Evolutionary conservation across 1,140 invertebrate genomes (phyloP).

Genomic region (Dinoponera quadriceps): DNA sequence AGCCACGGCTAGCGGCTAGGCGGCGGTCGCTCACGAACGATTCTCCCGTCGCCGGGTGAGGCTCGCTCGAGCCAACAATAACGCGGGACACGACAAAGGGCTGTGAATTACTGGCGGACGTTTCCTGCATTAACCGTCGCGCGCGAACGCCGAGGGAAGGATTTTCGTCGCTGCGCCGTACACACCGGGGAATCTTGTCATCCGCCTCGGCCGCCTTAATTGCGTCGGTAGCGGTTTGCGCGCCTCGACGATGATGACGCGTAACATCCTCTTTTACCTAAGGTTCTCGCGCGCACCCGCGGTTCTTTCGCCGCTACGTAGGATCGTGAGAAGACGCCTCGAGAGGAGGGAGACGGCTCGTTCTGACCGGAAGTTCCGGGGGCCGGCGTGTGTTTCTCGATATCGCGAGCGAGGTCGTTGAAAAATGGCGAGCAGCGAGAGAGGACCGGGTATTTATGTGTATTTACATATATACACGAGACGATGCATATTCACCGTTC

Average conservation of each 20-base stretch:
- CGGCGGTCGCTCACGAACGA: slow-evolving; percentile 69
- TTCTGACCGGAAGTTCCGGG: no score
- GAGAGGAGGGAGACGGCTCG: no score
- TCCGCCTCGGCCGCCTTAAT: slow-evolving; percentile 20
- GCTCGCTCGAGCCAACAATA: slow-evolving; percentile 59
- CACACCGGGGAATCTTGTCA: neutral
- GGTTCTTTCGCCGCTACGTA: no score
- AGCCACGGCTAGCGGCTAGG: slow-evolving; percentile 68
- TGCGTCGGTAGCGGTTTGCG: slow-evolving; percentile 5
- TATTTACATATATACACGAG: neutral
- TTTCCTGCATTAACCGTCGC: slow-evolving; percentile 54
- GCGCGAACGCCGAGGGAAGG: slow-evolving; percentile 46
- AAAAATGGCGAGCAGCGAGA: no score
- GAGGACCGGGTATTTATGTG: neutral
- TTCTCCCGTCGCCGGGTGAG: slow-evolving; percentile 63
- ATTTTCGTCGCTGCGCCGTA: slow-evolving; percentile 9
- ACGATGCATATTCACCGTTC: neutral
- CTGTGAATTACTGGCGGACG: slow-evolving; percentile 59
- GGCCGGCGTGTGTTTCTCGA: no score
- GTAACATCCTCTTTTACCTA: no score
- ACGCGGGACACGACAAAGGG: slow-evolving; percentile 57
- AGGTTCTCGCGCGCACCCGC: no score
- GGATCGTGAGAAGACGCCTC: no score
- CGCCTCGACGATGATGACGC: no score
- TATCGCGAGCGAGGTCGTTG: no score